Base-by-base conservation (phyloP, 2,888 invertebrate species). In the Caenorhabditis japonica region DNA sequence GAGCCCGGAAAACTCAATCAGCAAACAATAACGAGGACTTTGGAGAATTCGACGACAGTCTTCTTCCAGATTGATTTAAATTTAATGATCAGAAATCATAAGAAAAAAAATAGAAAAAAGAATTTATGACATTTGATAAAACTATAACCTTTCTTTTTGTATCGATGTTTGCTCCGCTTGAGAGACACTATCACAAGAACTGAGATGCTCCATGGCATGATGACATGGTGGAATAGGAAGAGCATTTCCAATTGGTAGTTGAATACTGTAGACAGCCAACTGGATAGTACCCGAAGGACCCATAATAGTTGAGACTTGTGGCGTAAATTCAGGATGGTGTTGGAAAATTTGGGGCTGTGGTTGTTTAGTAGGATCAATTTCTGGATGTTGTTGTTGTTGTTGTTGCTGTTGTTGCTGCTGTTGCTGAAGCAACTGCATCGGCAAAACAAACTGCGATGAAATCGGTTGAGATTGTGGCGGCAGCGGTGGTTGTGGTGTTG, bases 1-100 rank as follows among this genome's bases (percentile, higher is more conserved):
- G 66, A 1, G n/a, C 56, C 3, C 25, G 66, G 1, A 56, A 51
- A 21, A 46, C 44, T 25, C 21, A 21, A 0, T 38, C 43, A 4
- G 62, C 41, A 4, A 38, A 7, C n/a, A 53, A 43, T 7, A 21
- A 19, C 53, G 92, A 92, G 86, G 92, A 92, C 88, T 92, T 93
- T 87, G 92, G 92, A 85, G 92, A 92, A 88, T 89, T 93, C 19
- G 92, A 92, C 17, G 92, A 92, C 83, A 92, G 92, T 87, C 89
- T 93, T 46, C 87, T 93, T 79, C 93, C 93, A 2, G 75, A 79
- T 55, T 79, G 25, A 75, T 46, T 39, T 8, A 39, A 39, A 39
- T 4, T 34, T 12, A 53, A 21, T 13, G 25, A 51, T 43, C 55
- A 55, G 25, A 64, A 47, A 49, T 49, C 47, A n/a, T n/a, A 47